Evolutionary conservation across 2,888 invertebrate genomes (phyloP), one percentile per base, ranked within the genome.

Genomic region (Dicyrtoma fusca): DNA sequence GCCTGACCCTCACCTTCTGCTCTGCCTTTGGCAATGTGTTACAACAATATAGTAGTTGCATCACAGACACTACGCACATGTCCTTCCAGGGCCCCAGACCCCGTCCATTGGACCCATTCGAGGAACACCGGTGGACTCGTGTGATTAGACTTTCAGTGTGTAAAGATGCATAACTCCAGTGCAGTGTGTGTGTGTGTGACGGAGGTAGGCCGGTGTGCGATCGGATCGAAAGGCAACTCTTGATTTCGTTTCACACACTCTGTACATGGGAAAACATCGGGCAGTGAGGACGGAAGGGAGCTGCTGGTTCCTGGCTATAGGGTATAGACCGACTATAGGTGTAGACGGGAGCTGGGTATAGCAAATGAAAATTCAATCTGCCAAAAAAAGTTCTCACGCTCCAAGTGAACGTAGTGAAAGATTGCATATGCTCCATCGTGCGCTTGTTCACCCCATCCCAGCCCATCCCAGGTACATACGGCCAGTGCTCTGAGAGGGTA

Each of bases 341-440:
- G 34, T 34, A 34, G 34, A 34, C 3, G 34, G 34, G 34, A 34
- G 8, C 34, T 5, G 34, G 19, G 21, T 17, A 14, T 19, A 21
- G 17, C 3, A 2, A 34, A 14, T 13, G n/a, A 61, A 63, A 44
- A 34, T 63, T 44, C 34, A 66, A 69, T 69, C 69, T 57, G 69
- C 69, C 69, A 69, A 69, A 69, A 69, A 69, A 34, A 21, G 57
- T 69, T 69, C 69, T 69, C 69, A 69, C 69, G 69, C 57, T 69
- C 21, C 4, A 55, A 55, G 21, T 6, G 51, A n/a, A 51, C 11
- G n/a, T 17, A 55, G 53, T 19, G 19, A 55, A 21, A 21, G 17
- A 21, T 55, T 55, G 17, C 11, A 11, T 11, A 21, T 55, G 17
- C 42, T 25, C 42, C 23, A n/a, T n/a, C 42, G 42, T 61, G 34